Base-by-base conservation (phyloP, 2,113 vertebrate species). In the Limanda limanda region DNA sequence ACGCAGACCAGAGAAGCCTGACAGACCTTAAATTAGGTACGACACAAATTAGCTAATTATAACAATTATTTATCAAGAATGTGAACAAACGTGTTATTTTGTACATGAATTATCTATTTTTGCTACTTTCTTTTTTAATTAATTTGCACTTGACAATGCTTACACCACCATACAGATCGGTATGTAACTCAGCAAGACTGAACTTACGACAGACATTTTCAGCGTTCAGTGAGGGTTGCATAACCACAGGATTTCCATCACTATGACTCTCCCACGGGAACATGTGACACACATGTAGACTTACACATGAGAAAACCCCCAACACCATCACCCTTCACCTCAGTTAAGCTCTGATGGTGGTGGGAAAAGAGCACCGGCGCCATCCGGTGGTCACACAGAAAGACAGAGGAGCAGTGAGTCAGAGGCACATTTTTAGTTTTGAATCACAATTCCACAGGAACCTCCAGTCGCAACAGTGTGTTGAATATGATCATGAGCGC, bases 341-440 rank as follows among this genome's bases (percentile, higher is more conserved):
- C 18, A 13, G 27, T 61, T 20, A 2, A 56, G 0, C 24, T 1
- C 31, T 47, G 20, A 40, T 27, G 10, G 17, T 27, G 2, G 27
- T 15, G 40, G 47, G 56, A 63, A 68, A 74, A 87, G 89, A 85
- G 20, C 86, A 74, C 67, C 77, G 72, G 68, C 87, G 78, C 92
- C 92, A 90, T 89, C 93, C 78, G 35, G 83, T 93, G 93, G 77
- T 57, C 10, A 12, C 2, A 8, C 47, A 60, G 45, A 9, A 17
- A 18, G 47, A 51, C 15, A 51, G n/a, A 57, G 21, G 15, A 11
- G 48, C 1, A n/a, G 48, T 37, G 1, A 10, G 35, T 37, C 9
- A 6, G 18, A 51, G 9, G 47, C 47, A 45, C 9, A 45, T n/a
- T n/a, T 7, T 35, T 35, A 7, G 8, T 40, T 42, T 13, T 13